Conservation (phyloP, 2,888 invertebrate genomes). For the Cephus sareptanus region DNA sequence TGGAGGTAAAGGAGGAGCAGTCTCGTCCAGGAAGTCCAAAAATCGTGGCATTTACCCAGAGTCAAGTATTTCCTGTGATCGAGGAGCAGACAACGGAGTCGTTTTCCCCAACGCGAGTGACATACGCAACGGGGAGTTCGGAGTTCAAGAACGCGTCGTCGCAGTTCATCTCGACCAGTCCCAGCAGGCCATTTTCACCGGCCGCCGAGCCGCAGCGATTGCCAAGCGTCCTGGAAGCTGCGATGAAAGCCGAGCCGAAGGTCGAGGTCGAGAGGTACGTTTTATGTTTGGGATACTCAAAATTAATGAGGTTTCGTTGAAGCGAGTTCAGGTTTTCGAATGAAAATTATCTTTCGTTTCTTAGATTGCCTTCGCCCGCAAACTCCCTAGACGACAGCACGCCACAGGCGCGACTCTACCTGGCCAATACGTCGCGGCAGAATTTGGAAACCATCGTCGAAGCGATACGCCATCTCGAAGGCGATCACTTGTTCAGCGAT, state of each 20-base stretch:
- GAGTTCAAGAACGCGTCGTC: slow-evolving; percentile 46
- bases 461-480: slow-evolving; percentile 97
- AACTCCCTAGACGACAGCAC: slow-evolving; percentile 65
- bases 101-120: slow-evolving; percentile 50
- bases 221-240: slow-evolving; percentile 84
- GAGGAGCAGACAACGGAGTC: slow-evolving; percentile 49
- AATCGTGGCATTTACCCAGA: slow-evolving; percentile 50
- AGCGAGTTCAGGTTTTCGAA: not conserved
- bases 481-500: slow-evolving; percentile 92
- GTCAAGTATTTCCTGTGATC: slow-evolving; percentile 47
- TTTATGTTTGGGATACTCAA: not conserved
- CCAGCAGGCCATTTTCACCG: slow-evolving; percentile 58
- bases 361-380: slow-evolving; percentile 73
- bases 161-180: slow-evolving; percentile 54
- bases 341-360: not conserved
- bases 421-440: slow-evolving; percentile 85
- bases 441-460: slow-evolving; percentile 98
- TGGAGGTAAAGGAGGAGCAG: slow-evolving; percentile 52
- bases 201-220: slow-evolving; percentile 66
- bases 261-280: slow-evolving; percentile 73
- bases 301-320: not conserved
- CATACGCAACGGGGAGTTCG: slow-evolving; percentile 37
- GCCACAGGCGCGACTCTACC: slow-evolving; percentile 69
- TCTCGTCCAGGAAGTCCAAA: slow-evolving; percentile 53
- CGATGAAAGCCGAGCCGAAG: slow-evolving; percentile 89